Percentiles rank a stretch among this genome's conserved stretches.
phyloP scores from a whole-genome alignment of 2,797 vertebrate genomes.

The Picus viridis region DNA sequence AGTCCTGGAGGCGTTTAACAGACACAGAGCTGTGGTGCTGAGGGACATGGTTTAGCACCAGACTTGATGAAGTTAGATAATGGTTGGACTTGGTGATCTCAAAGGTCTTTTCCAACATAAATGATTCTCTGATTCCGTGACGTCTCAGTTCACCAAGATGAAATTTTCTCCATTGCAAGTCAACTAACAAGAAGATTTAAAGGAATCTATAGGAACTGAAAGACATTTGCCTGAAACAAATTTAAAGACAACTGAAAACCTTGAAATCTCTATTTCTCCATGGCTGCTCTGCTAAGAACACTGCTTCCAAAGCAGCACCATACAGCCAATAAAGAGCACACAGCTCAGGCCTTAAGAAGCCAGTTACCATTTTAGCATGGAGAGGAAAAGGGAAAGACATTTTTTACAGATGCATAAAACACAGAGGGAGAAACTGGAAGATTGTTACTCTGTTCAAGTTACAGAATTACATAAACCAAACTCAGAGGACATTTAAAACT shows the following conservation, averaged over 20 bases:
- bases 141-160: not conserved
- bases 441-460: not conserved
- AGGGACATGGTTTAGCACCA: too few species aligned
- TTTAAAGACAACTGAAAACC: not conserved
- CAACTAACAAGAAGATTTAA: not conserved
- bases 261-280: not conserved
- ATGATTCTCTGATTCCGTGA: too few species aligned
- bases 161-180: not conserved
- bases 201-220: not conserved
- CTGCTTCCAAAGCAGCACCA: not conserved
- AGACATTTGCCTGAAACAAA: not conserved
- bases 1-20: too few species aligned
- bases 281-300: not conserved
- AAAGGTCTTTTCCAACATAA: too few species aligned
- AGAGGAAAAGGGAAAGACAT: not conserved
- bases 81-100: too few species aligned
- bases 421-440: not conserved
- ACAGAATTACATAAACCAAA: not conserved
- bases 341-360: not conserved
- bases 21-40: too few species aligned
- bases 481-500: not conserved
- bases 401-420: not conserved
- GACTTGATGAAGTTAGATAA: too few species aligned
- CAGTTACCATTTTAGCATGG: not conserved
- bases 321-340: not conserved